Evolutionary conservation across 2,113 vertebrate genomes (phyloP), one percentile per base, ranked within the genome.

Genomic region (Azemiops feae): DNA sequence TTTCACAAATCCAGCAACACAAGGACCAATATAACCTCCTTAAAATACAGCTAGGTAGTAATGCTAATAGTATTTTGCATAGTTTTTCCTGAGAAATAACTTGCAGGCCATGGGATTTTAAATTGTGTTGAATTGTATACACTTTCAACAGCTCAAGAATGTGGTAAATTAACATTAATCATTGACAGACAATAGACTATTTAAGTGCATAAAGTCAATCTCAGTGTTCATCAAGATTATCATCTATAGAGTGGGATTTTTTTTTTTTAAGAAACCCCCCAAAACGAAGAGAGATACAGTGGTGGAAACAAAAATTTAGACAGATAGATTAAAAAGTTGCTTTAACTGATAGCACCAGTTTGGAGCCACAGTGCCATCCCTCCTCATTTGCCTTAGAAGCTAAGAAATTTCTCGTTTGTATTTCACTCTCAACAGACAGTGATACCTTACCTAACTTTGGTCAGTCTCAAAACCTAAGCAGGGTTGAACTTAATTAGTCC

Each of bases 11-110:
- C 96, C 99, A 99, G 88, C 99, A 99, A 96, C 99, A 99, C 92
- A 99, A 99, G 95, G 99, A 99, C 96, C 99, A 99, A 52, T 99
- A 99, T 94, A 99, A 99, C 96, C 98, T 99, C 95, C 98, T 99
- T 87, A 99, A 99, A 97, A 97, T 99, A 12, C 99, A 99, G 94
- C 96, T 99, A 94, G 99, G 99, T 99, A 96, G 45, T 57, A 95
- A 57, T 60, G 10, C 60, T 9, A 9, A 4, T 0, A 1, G 18
- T 50, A 30, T 16, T 30, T 18, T 20, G 7, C 5, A 18, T 43
- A 9, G 3, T 2, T 30, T 57, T 54, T 10, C 0, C 39, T 4
- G 0, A 5, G 16, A 47, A 58, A 3, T 14, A 30, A 50, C 60
- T 43, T 88, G 30, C 23, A 69, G 52, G 1, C 34, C 25, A 55